Evolutionary conservation across 2,113 vertebrate genomes (phyloP).

Genomic region (Chaenocephalus aceratus): DNA sequence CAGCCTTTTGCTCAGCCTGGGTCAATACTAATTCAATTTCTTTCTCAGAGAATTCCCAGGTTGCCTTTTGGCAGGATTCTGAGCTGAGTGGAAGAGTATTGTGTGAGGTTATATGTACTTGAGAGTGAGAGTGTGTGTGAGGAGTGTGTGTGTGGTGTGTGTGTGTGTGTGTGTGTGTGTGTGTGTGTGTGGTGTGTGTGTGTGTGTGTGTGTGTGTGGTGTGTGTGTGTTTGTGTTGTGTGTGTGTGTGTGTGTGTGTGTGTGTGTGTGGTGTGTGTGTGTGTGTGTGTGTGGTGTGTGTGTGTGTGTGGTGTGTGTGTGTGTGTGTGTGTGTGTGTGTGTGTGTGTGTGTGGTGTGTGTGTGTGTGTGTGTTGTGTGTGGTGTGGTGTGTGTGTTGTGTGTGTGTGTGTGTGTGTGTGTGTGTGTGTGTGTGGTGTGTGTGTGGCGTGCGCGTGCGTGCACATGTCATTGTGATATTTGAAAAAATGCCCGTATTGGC

Average conservation of each 20-base stretch:
- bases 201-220: too few relatives aligned
- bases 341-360: too few relatives aligned
- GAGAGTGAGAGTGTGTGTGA: constrained; percentile 16
- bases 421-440: constrained; percentile 9
- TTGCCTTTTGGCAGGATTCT: constrained; percentile 74
- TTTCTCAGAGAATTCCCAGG: constrained; percentile 76
- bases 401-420: too few relatives aligned
- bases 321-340: constrained; percentile 8
- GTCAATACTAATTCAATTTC: constrained; percentile 84
- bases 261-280: too few relatives aligned
- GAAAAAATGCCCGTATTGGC: not conserved
- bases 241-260: constrained; percentile 9
- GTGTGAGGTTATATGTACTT: constrained; percentile 46
- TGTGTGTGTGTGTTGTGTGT: constrained; percentile 8
- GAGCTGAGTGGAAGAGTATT: constrained; percentile 61
- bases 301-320: too few relatives aligned
- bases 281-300: constrained; percentile 3
- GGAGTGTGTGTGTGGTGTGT: not conserved
- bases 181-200: too few relatives aligned
- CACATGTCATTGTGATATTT: constrained; percentile 11
- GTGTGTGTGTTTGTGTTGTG: too few relatives aligned
- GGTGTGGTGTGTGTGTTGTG: too few relatives aligned
- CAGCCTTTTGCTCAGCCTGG: constrained; percentile 67
- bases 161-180: constrained; percentile 9
- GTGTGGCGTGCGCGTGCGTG: not conserved